Evolutionary conservation across 1,140 invertebrate genomes (phyloP).

Genomic region (Dufourea novaeangliae): DNA sequence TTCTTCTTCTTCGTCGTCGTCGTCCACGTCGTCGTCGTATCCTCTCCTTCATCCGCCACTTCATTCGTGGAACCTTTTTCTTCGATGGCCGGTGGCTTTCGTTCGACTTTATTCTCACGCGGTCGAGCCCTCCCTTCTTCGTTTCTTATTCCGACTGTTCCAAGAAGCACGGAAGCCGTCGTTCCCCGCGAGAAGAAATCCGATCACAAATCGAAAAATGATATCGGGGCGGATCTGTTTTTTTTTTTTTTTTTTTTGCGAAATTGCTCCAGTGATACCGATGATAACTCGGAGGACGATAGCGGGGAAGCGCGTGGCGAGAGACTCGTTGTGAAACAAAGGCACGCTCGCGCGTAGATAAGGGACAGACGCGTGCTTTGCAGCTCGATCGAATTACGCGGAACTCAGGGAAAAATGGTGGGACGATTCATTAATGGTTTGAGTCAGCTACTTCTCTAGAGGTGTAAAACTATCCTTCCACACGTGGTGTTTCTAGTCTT

Average conservation of each 20-base stretch:
- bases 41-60: constrained; percentile 24
- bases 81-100: constrained; percentile 30
- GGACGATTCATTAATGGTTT: neutral
- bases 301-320: neutral
- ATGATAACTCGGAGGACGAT: too few species aligned
- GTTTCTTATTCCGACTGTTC: constrained; percentile 63
- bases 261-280: too few species aligned
- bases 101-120: constrained; percentile 50
- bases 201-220: neutral
- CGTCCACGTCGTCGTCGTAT: neutral
- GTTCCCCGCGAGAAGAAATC: neutral
- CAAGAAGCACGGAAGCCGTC: constrained; percentile 39
- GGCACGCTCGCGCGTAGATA: neutral
- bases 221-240: too few species aligned
- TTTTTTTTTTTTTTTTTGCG: neutral
- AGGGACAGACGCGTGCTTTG: neutral
- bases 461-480: too few species aligned
- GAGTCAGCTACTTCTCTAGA: too few species aligned
- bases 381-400: neutral
- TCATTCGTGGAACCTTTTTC: constrained; percentile 41
- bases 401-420: neutral
- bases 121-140: constrained; percentile 39
- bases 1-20: neutral
- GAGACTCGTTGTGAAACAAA: neutral
- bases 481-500: too few species aligned